These are phyloP conservation scores for Saccostrea echinata DNA, from an alignment of 1,140 invertebrate species.

Conservation along the genomic window DNA sequence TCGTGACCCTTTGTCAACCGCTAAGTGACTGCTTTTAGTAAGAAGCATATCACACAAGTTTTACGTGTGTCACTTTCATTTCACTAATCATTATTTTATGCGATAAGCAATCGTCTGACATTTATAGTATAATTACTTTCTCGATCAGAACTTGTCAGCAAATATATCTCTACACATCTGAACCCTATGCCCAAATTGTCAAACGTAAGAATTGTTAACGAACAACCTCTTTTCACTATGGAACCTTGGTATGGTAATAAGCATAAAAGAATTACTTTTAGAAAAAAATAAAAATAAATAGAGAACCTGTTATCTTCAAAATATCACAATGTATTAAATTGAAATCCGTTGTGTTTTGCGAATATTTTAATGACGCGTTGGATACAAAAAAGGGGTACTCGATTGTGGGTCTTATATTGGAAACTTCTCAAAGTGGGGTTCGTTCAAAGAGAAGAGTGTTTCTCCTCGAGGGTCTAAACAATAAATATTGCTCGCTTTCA, in stretches of 20 bases:
- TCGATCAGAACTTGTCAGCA: constrained; percentile 17
- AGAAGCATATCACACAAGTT: background rate
- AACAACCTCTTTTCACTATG: background rate
- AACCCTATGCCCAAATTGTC: constrained; percentile 1
- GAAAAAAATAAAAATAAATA: background rate
- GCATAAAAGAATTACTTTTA: constrained; percentile 16
- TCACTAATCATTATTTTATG: background rate
- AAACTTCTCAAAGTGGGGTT: constrained; percentile 17
- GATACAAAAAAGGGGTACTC: constrained; percentile 21
- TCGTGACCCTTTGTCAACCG: background rate
- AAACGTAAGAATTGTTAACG: background rate
- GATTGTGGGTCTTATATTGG: background rate
- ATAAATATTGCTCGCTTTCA: constrained; percentile 22
- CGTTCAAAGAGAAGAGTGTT: constrained; percentile 14
- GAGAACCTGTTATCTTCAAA: constrained; percentile 10
- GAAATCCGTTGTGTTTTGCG: constrained; percentile 30
- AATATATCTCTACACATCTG: background rate
- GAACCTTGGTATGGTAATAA: constrained; percentile 9
- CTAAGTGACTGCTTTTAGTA: background rate
- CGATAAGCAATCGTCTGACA: constrained; percentile 23
- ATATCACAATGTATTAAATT: constrained; percentile 30
- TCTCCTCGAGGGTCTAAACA: constrained; percentile 15
- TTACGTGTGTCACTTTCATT: constrained; percentile 23
- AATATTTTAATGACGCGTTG: constrained; percentile 14
- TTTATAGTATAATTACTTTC: constrained; percentile 15